Percentiles rank a stretch among this genome's conserved stretches.
Evolutionary conservation across 1,140 invertebrate genomes (phyloP).

Genomic region (Platorchestia sp.): DNA sequence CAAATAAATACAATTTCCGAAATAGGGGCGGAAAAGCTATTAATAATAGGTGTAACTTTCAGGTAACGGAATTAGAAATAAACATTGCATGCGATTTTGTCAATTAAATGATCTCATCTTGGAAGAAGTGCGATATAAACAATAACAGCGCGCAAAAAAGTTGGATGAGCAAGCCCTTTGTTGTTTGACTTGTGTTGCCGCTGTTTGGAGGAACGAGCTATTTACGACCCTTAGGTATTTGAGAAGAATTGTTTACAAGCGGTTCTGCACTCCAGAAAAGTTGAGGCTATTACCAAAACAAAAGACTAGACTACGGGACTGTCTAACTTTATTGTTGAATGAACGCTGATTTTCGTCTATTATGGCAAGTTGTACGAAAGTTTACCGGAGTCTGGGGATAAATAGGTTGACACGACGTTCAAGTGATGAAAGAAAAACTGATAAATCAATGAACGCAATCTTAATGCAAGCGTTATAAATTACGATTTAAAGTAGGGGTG

Average conservation of each 20-base stretch:
- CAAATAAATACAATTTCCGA: too few species aligned
- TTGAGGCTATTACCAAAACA: slow-evolving; percentile 24
- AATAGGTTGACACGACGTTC: too few species aligned
- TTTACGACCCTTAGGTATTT: slow-evolving; percentile 43
- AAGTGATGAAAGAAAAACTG: too few species aligned
- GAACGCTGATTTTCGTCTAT: neutral
- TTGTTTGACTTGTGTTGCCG: slow-evolving; percentile 18
- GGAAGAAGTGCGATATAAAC: neutral
- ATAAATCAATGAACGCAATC: too few species aligned
- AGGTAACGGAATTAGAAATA: too few species aligned
- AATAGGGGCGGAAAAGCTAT: too few species aligned
- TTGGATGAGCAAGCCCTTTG: slow-evolving; percentile 31
- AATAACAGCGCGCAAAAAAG: neutral
- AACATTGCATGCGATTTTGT: too few species aligned
- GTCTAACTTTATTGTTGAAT: neutral
- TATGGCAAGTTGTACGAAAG: neutral
- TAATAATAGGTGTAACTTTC: too few species aligned
- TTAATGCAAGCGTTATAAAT: too few species aligned
- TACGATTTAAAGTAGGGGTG: too few species aligned
- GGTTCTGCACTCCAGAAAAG: slow-evolving; percentile 20
- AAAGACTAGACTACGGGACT: neutral
- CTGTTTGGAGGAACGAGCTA: slow-evolving; percentile 38
- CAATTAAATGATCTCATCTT: neutral
- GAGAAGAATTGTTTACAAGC: slow-evolving; percentile 48
- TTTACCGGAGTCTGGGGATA: neutral